Base-by-base conservation (phyloP, 2,797 vertebrate species). In the Antrozous pallidus region DNA sequence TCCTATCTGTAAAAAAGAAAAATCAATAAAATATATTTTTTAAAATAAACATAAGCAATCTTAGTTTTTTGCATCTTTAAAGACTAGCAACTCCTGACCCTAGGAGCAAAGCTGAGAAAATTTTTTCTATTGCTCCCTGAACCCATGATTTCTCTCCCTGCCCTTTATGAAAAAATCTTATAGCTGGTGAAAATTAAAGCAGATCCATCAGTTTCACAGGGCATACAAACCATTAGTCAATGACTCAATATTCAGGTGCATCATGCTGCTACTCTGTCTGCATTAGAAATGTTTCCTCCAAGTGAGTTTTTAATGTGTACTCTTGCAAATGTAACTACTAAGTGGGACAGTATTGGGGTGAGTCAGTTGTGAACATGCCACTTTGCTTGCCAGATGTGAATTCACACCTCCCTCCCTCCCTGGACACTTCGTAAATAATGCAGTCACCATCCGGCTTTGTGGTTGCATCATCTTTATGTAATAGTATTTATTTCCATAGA, bases 131-230 rank as follows among this genome's bases (percentile, higher is more conserved):
- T 42, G 24, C 22, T 84, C 49, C n/a, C 40, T 51, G 61, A 28
- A 63, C 10, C 31, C 31, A 17, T 73, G 42, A 70, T 79, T 70
- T 65, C 45, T 65, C 56, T 92, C n/a, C 74, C 8, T 2, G 13
- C 6, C 10, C 8, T 51, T 88, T 47, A 65, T 69, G 14, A 77
- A 90, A 94, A 74, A 26, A 78, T 12, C 1, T 36, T 28, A 89
- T 77, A 91, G 33, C 4, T 42, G 14, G 4, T 90, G 26, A 89
- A 93, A 96, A 94, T 93, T 83, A 95, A 84, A 92, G 63, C 63
- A 89, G 82, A 18, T 38, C 33, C 14, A 81, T 78, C 42, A 70
- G 1, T 96, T 95, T 88, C 65, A 82, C 31, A 54, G 42, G 24
- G 87, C 85, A 61, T 51, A 31, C 51, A 82, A 73, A 71, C 40